Conservation (phyloP, 2,113 vertebrate genomes). For the Xiphorhynchus elegans region DNA sequence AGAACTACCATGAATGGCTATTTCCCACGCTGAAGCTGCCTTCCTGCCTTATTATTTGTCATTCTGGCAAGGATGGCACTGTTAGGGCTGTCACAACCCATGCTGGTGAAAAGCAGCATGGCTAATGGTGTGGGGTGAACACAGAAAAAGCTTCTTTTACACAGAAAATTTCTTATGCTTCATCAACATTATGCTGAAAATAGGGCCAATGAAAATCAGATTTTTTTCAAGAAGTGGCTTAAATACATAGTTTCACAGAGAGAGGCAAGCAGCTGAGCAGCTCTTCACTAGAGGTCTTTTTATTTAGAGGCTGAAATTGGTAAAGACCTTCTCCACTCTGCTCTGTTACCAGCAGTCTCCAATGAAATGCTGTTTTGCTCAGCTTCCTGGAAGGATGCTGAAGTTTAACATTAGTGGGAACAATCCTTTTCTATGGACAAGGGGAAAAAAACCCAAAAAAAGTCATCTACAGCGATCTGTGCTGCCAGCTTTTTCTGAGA, state of each 20-base stretch:
- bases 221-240: background rate
- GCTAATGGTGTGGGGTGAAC: background rate
- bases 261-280: background rate
- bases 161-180: background rate
- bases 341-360: background rate
- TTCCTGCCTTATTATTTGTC: background rate
- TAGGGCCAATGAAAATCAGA: background rate
- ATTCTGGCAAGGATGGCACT: background rate
- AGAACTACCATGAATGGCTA: background rate
- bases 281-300: background rate
- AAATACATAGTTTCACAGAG: background rate
- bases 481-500: background rate
- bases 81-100: background rate
- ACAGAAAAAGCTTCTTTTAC: background rate
- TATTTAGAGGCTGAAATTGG: background rate
- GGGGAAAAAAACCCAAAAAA: background rate
- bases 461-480: background rate
- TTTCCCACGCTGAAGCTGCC: background rate
- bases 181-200: background rate
- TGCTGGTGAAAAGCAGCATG: background rate
- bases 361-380: background rate
- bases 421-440: background rate
- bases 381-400: background rate
- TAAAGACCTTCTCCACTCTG: background rate
- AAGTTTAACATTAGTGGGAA: background rate